Conservation (phyloP, 2,797 vertebrate species). For the Myotis vivesi region DNA sequence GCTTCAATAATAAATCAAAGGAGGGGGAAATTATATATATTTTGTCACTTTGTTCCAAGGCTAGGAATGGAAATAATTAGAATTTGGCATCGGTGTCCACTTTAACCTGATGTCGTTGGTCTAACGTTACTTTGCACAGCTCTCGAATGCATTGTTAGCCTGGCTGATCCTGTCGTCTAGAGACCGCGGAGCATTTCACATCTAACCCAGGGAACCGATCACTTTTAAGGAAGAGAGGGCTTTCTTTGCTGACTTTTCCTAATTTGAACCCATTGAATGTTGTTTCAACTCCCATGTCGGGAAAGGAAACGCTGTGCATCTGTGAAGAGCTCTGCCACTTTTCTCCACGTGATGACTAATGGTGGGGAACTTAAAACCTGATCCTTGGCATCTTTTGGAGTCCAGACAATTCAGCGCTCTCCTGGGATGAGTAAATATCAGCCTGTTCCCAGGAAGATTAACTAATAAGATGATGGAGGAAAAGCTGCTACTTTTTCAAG, state of each 20-base stretch:
- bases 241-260: slow-evolving; percentile 40
- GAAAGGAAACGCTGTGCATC: slow-evolving; percentile 38
- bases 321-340: slow-evolving; percentile 58
- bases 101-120: slow-evolving; percentile 40
- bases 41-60: not conserved
- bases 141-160: slow-evolving; percentile 26
- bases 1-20: not conserved
- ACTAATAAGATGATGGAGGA: slow-evolving; percentile 71
- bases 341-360: slow-evolving; percentile 70
- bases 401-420: slow-evolving; percentile 79
- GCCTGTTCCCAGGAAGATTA: slow-evolving; percentile 86
- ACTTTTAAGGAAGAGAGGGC: not conserved
- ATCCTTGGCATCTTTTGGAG: slow-evolving; percentile 79
- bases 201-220: not conserved
- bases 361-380: slow-evolving; percentile 76
- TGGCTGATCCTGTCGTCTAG: slow-evolving; percentile 50
- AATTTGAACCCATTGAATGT: slow-evolving; percentile 30
- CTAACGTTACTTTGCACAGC: slow-evolving; percentile 37
- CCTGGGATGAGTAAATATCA: slow-evolving; percentile 84
- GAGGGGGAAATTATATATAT: not conserved
- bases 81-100: not conserved
- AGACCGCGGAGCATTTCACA: slow-evolving; percentile 31
- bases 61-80: slow-evolving; percentile 3
- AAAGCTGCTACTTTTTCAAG: slow-evolving; percentile 68
- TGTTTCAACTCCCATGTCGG: slow-evolving; percentile 46